phyloP scores from a whole-genome alignment of 1,140 invertebrate genomes.

The Heliconius nattereri region DNA sequence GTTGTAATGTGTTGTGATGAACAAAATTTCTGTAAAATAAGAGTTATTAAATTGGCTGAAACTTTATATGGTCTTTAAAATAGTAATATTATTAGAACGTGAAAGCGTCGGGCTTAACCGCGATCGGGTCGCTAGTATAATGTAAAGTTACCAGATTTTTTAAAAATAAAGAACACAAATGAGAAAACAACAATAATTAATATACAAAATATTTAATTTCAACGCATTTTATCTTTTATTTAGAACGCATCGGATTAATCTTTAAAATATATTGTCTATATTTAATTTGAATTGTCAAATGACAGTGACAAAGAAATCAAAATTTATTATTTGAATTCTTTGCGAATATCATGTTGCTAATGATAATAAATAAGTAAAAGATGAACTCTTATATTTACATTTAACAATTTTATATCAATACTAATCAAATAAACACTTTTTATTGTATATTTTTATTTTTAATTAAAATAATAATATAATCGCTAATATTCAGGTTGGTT shows the following conservation, averaged over 20 bases:
- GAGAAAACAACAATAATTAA: neutral
- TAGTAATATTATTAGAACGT: no score
- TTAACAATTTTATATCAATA: neutral
- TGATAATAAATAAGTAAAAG: neutral
- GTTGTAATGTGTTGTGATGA: no score
- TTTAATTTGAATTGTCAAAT: constrained; percentile 6
- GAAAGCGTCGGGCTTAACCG: no score
- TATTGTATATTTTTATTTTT: neutral
- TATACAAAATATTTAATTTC: neutral
- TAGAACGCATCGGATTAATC: neutral
- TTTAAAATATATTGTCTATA: neutral
- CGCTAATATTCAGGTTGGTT: constrained; percentile 20
- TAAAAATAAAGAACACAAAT: no score
- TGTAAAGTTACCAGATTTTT: no score
- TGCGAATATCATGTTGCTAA: neutral
- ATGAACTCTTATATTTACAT: neutral
- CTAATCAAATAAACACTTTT: neutral
- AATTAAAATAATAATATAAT: neutral
- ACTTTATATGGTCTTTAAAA: no score
- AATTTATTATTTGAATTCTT: constrained; percentile 10
- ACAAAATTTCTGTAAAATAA: no score
- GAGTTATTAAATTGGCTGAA: no score
- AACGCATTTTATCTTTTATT: neutral
- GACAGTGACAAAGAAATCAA: constrained; percentile 10
- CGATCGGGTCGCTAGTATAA: no score